Evolutionary conservation across 2,888 invertebrate genomes (phyloP), one percentile per base, ranked within the genome.

Genomic region (Dryococelus australis): DNA sequence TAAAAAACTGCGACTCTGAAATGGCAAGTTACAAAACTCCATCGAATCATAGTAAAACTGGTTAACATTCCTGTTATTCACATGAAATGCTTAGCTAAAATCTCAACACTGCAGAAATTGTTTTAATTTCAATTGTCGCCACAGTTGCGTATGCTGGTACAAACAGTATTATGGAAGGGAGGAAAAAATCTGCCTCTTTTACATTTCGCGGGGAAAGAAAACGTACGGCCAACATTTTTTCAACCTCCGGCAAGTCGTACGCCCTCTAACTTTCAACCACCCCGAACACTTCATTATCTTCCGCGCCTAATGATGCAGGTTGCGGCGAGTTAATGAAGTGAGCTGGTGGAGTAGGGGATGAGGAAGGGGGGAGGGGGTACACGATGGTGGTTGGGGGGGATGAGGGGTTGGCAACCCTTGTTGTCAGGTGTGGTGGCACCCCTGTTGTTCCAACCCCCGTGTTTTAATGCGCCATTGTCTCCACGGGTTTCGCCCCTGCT

Each of bases 391-490:
- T 13, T 47, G 47, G 65, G 24, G 65, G 24, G n/a, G 65, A 65
- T 0, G 65, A 65, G 65, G 65, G 8, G 65, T 65, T 65, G 65
- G 65, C 65, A 65, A 65, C 65, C 65, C 65, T 65, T 65, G 65
- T 65, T 65, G 65, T 65, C 65, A 65, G 83, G 83, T 83, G 83
- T 83, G 83, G 83, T 83, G 83, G 83, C 83, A 83, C 83, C 83
- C 83, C 83, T 83, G 83, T 43, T 35, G 83, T 28, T 83, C 65
- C 43, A 83, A 83, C 83, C 83, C 83, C 83, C 28, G 83, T 83
- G 83, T 83, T 83, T 83, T 83, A 83, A 83, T 83, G 83, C 83
- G 43, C 83, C 83, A 83, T 83, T 83, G 83, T 83, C 83, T 83
- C 28, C 83, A 35, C 83, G 83, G 83, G 12, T 8, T 35, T 83